Percentiles rank a stretch among this genome's conserved stretches.
These are phyloP conservation scores for Loxodonta africana DNA, from an alignment of 2,113 vertebrate genomes.

Conservation along the genomic window DNA sequence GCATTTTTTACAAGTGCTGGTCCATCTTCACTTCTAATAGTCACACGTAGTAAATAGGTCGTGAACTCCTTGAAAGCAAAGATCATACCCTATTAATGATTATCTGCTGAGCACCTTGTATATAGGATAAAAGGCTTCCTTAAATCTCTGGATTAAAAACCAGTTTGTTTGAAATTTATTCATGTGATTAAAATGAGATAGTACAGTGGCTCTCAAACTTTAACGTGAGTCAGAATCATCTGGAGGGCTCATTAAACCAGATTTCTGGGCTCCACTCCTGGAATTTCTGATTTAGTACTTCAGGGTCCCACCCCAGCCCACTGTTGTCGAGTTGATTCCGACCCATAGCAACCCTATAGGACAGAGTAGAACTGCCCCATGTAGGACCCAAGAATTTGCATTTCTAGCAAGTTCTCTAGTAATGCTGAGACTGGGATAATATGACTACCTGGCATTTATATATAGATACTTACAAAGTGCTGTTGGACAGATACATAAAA, in stretches of 20 bases:
- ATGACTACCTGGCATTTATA: not conserved
- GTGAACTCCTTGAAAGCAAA: not conserved
- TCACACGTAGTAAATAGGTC: not conserved
- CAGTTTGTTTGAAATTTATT: constrained; percentile 27
- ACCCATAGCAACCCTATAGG: no score
- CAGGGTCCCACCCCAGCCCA: not conserved
- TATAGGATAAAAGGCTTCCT: not conserved
- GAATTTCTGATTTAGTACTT: not conserved
- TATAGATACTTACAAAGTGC: not conserved
- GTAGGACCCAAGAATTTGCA: not conserved
- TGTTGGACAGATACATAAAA: not conserved
- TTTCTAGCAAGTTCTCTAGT: not conserved
- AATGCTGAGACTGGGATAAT: not conserved
- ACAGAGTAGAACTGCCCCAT: no score
- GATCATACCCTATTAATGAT: not conserved
- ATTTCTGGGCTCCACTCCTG: not conserved
- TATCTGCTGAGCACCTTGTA: not conserved
- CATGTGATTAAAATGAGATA: constrained; percentile 22
- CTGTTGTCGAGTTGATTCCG: no score
- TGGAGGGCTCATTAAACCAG: not conserved
- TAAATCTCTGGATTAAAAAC: constrained; percentile 32
- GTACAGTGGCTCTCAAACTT: not conserved
- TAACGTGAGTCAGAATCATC: not conserved
- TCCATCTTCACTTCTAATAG: not conserved
- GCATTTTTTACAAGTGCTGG: not conserved